Evolutionary conservation across 2,888 invertebrate genomes (phyloP), one percentile per base, ranked within the genome.

Genomic region (Troides oblongomaculatus): DNA sequence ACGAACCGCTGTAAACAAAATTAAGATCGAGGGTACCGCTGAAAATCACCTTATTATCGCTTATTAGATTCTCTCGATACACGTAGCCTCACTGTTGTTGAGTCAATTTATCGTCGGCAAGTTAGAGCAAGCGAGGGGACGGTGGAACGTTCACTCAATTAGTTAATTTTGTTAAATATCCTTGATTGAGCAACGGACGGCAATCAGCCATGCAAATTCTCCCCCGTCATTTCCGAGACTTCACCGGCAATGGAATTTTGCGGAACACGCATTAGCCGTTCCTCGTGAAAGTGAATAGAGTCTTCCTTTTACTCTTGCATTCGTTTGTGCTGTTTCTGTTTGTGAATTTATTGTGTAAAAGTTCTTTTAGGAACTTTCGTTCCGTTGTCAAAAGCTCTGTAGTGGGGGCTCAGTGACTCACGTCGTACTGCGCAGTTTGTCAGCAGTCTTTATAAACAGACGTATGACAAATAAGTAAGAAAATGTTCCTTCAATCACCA

Each of bases 131-230:
- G 73, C 72, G 58, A 74, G 77, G 76, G 75, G 74, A 74, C 74
- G 74, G 80, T 80, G 83, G 84, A 85, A 82, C 87, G 87, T 86
- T 88, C 89, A 90, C 89, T 90, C 91, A 90, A 92, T 92, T 91
- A 92, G 89, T 88, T 91, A 90, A 92, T 92, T 91, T 88, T 84
- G 92, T 91, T 92, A 92, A 92, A 90, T 89, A 90, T 87, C 90
- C 92, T 89, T 91, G 92, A 92, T 92, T 92, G 92, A 90, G 87
- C 90, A 89, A 80, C 90, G 89, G 89, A 83, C 90, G 86, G 91
- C 91, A 92, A 92, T 92, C 92, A 92, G 86, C 87, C 89, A 92
- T 92, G 92, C 90, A 91, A 92, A 92, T 92, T 87, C 83, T 78
- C 70, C 72, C 63, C 70, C 74, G 76, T 78, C 78, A 75, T 77